A percentile compares a stretch with the other conserved stretches of the same genome.
Evolutionary conservation across 2,113 vertebrate species (phyloP).

Genomic region (Telmatochromis bifrenatus): DNA sequence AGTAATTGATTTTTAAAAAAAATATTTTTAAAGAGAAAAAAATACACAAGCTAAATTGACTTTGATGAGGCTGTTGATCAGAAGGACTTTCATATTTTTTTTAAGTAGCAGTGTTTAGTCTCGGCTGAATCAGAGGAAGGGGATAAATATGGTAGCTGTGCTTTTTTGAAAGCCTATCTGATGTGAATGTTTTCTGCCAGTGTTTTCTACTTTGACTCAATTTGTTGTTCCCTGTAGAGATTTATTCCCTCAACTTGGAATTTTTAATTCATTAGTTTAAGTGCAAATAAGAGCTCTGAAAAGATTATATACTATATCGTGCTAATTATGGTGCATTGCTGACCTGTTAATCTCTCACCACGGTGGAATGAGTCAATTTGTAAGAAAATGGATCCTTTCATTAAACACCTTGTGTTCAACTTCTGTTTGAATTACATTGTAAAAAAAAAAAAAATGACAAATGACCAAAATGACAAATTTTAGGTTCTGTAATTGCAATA

Average conservation of each 20-base stretch:
- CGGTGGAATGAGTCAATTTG: neutral
- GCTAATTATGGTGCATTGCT: neutral
- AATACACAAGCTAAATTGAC: neutral
- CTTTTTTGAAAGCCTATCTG: neutral
- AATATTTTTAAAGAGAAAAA: neutral
- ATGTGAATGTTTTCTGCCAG: neutral
- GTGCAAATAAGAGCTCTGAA: neutral
- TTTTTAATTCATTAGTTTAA: neutral
- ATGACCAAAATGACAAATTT: neutral
- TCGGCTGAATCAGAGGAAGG: neutral
- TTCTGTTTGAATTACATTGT: neutral
- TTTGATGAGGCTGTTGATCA: slow-evolving; percentile 43
- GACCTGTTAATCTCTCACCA: neutral
- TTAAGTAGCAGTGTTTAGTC: neutral
- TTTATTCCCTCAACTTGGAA: neutral
- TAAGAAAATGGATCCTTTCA: neutral
- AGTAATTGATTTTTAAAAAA: slow-evolving; percentile 30
- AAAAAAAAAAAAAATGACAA: neutral
- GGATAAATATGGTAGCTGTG: neutral
- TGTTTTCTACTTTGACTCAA: neutral
- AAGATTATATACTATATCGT: neutral
- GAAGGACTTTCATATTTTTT: neutral
- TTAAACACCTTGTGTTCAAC: neutral
- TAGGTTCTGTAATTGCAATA: neutral
- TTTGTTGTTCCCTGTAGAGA: neutral